Conservation (phyloP, 2,888 invertebrate genomes). For the Dasysyrphus albostriatus region DNA sequence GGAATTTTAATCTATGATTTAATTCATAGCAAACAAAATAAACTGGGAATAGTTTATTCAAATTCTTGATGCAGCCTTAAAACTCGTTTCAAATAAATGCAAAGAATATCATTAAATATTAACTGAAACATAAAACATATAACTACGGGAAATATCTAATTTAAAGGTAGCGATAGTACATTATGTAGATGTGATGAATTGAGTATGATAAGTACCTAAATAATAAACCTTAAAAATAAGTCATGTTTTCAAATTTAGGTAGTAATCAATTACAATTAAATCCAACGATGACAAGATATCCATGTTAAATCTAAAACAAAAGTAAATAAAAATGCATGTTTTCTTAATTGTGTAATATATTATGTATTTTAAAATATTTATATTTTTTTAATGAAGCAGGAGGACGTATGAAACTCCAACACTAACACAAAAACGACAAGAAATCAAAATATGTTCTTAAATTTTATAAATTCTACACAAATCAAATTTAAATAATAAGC, state of each 20-base stretch:
- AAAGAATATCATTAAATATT: no score
- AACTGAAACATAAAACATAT: no score
- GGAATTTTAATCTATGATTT: no score
- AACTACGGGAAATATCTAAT: no score
- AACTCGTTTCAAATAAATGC: no score
- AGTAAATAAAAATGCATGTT: constrained; percentile 40
- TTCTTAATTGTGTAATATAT: constrained; percentile 16
- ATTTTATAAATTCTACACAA: not conserved
- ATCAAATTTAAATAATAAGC: not conserved
- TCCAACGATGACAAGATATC: constrained; percentile 39
- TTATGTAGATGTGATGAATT: not conserved
- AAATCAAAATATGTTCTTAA: not conserved
- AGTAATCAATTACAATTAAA: not conserved
- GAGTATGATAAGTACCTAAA: not conserved
- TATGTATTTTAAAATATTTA: not conserved
- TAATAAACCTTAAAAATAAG: not conserved
- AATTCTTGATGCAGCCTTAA: no score
- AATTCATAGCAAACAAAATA: no score
- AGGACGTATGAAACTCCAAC: constrained; percentile 10
- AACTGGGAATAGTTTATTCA: no score
- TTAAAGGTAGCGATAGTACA: constrained; percentile 6
- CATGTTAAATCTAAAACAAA: constrained; percentile 66
- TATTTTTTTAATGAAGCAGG: not conserved
- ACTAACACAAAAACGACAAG: constrained; percentile 9
- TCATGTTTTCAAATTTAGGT: not conserved